Evolutionary conservation across 2,113 vertebrate genomes (phyloP).

Genomic region (Pan paniscus): DNA sequence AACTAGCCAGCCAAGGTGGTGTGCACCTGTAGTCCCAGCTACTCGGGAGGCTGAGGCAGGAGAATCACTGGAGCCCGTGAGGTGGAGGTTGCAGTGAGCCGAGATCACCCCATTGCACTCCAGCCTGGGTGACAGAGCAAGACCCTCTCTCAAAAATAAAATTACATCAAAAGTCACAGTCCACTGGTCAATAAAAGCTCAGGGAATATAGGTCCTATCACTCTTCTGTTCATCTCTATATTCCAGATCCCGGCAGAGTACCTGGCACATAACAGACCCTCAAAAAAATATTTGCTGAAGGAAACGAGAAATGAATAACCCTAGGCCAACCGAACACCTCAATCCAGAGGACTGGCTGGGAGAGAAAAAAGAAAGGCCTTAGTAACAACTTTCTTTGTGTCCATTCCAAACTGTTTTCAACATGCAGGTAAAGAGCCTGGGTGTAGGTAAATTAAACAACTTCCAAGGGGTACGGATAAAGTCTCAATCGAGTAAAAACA

Average conservation of each 20-base stretch:
- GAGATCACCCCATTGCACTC: no score
- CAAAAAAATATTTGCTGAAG: background rate
- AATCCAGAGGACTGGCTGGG: background rate
- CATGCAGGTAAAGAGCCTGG: background rate
- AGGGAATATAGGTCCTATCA: background rate
- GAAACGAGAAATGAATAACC: background rate
- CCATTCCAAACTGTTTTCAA: constrained; percentile 24
- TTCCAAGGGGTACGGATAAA: background rate
- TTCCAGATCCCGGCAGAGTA: background rate
- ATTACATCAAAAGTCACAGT: background rate
- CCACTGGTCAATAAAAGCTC: background rate
- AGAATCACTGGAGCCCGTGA: no score
- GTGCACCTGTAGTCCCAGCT: no score
- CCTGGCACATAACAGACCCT: background rate
- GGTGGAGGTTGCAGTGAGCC: no score
- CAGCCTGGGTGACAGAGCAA: no score
- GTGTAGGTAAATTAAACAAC: background rate
- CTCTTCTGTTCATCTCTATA: background rate
- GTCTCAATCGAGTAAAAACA: background rate
- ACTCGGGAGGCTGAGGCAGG: no score
- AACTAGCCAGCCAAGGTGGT: no score
- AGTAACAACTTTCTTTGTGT: background rate
- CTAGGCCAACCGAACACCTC: background rate
- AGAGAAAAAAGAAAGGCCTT: background rate
- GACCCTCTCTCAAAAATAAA: background rate